Percentiles rank a stretch among this genome's conserved stretches.
phyloP scores from a whole-genome alignment of 92 coral and sea anemone species.

The Umimayanthus chanpuru region DNA sequence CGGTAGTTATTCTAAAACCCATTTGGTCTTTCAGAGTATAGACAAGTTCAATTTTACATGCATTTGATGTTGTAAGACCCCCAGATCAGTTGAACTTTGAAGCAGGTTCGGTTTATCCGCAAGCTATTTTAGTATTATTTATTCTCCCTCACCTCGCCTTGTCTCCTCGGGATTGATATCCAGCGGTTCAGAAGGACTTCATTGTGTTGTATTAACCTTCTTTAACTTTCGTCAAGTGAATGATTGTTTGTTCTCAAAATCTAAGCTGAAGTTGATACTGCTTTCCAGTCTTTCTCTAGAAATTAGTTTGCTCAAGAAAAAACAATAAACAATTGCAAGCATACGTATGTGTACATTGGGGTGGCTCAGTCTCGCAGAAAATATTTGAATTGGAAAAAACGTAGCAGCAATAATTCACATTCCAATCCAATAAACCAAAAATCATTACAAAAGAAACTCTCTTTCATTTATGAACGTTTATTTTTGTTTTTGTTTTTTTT shows the following conservation, averaged over 20 bases:
- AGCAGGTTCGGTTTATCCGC: background rate
- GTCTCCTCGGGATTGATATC: background rate
- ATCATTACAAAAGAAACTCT: background rate
- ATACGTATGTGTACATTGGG: background rate
- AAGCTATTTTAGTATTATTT: background rate
- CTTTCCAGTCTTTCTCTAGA: slow-evolving; percentile 7
- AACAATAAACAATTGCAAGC: slow-evolving; percentile 27
- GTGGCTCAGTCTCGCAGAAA: background rate
- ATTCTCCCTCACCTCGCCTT: background rate
- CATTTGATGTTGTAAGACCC: background rate
- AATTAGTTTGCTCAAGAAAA: slow-evolving; percentile 31
- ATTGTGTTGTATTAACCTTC: slow-evolving; percentile 4
- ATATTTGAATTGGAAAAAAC: background rate
- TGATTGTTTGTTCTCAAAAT: slow-evolving; percentile 25
- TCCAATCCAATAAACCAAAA: background rate
- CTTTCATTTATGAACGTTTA: background rate
- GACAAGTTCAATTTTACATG: slow-evolving; percentile 16
- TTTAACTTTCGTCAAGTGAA: slow-evolving; percentile 13
- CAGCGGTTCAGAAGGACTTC: background rate
- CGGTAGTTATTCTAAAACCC: background rate
- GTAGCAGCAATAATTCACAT: background rate
- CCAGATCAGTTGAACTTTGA: background rate
- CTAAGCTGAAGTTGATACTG: slow-evolving; percentile 11
- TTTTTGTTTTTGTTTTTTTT: background rate
- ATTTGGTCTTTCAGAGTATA: background rate